Conservation (phyloP, 2,797 vertebrate genomes). For the Leuciscus waleckii region DNA sequence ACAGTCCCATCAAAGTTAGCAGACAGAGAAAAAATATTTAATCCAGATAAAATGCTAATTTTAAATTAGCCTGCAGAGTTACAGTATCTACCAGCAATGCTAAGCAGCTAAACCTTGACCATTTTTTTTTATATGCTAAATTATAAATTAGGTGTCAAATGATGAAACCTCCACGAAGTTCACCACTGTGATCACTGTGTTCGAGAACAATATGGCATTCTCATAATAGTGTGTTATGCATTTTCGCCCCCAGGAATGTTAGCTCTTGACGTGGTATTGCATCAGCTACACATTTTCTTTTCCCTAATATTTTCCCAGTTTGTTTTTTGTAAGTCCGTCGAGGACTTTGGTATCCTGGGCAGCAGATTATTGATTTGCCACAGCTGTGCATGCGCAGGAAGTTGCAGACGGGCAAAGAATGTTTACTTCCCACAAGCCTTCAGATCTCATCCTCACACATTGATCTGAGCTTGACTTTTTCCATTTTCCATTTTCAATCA, state of each 20-base stretch:
- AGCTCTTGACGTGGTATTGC: slow-evolving; percentile 53
- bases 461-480: slow-evolving; percentile 51
- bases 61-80: background rate
- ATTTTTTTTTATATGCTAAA: slow-evolving; percentile 13
- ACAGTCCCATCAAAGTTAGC: background rate
- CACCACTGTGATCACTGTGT: background rate
- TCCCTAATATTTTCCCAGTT: slow-evolving; percentile 34
- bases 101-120: slow-evolving; percentile 1
- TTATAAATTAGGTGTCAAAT: slow-evolving; percentile 35
- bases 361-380: slow-evolving; percentile 51
- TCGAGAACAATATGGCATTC: slow-evolving; percentile 13
- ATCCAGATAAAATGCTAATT: background rate
- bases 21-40: background rate
- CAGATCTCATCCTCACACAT: slow-evolving; percentile 40
- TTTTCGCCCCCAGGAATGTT: slow-evolving; percentile 37
- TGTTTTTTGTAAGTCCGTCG: slow-evolving; percentile 35
- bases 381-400: slow-evolving; percentile 43
- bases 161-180: background rate
- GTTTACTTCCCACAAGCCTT: slow-evolving; percentile 41
- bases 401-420: slow-evolving; percentile 39
- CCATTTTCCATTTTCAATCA: slow-evolving; percentile 41
- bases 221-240: slow-evolving; percentile 6
- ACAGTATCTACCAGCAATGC: background rate
- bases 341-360: slow-evolving; percentile 43
- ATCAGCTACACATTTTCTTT: slow-evolving; percentile 46